phyloP scores from a whole-genome alignment of 2,888 invertebrate genomes.

The Heliconius cydno region DNA sequence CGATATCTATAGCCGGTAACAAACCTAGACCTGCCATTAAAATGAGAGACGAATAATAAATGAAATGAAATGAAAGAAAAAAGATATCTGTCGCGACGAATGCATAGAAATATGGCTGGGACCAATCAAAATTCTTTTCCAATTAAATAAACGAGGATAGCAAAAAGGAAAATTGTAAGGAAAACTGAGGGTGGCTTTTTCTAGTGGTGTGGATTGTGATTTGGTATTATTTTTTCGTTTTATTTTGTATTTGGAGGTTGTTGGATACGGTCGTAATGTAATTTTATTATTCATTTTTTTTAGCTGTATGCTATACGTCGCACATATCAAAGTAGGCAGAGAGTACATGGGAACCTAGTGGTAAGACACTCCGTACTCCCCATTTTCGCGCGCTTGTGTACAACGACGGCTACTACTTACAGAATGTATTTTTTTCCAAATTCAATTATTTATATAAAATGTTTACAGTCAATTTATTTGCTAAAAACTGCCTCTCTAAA shows the following conservation, averaged over 20 bases:
- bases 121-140: conserved; percentile 83
- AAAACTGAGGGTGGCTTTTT: conserved; percentile 76
- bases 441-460: too few relatives aligned
- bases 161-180: conserved; percentile 82
- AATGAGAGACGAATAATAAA: conserved; percentile 82
- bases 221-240: conserved; percentile 11
- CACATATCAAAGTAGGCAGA: neutral
- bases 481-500: too few relatives aligned
- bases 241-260: neutral
- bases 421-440: too few relatives aligned
- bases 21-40: conserved; percentile 76
- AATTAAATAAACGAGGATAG: conserved; percentile 82
- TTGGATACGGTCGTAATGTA: conserved; percentile 32
- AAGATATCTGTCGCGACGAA: conserved; percentile 65
- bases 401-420: too few relatives aligned
- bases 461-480: too few relatives aligned
- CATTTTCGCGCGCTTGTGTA: too few relatives aligned
- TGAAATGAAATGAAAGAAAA: conserved; percentile 63
- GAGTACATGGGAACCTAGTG: too few relatives aligned
- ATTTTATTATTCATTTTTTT: neutral
- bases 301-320: neutral
- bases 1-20: conserved; percentile 77
- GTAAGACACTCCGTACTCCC: too few relatives aligned
- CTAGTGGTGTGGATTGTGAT: conserved; percentile 52
- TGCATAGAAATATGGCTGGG: conserved; percentile 80